These are phyloP conservation scores for Mustelus asterias DNA, from an alignment of 2,113 vertebrate genomes.

Conservation along the genomic window DNA sequence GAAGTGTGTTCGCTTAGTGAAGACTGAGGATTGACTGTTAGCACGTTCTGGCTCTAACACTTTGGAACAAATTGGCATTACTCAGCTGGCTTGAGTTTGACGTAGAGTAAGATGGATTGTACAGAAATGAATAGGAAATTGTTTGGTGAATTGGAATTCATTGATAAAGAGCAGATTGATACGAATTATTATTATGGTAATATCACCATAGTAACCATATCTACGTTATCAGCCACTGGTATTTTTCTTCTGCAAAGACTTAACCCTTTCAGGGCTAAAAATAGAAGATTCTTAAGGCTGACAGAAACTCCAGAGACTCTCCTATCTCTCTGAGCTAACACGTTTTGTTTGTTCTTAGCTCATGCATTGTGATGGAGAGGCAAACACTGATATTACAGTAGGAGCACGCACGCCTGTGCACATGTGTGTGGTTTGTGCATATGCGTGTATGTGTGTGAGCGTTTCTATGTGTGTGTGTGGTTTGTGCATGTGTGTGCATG, in stretches of 20 bases:
- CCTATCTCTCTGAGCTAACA: background rate
- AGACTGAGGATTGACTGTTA: background rate
- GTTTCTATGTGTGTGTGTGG: too few relatives aligned
- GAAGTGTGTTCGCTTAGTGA: background rate
- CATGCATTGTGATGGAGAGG: background rate
- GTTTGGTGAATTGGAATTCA: conserved; percentile 6
- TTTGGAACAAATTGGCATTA: background rate
- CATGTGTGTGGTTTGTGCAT: too few relatives aligned
- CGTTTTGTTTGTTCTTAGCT: background rate
- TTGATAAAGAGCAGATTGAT: conserved; percentile 2
- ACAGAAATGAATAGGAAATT: background rate
- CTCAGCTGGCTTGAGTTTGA: background rate
- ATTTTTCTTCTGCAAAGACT: background rate
- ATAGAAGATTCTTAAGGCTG: background rate
- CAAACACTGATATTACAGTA: background rate
- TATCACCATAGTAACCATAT: background rate
- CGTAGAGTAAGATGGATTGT: background rate
- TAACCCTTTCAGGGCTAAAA: background rate
- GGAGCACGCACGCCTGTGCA: too few relatives aligned
- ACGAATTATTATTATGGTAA: background rate
- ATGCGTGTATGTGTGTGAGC: too few relatives aligned
- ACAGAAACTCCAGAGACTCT: background rate
- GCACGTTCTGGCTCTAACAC: background rate
- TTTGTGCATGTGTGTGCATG: too few relatives aligned
- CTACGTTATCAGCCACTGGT: background rate